Base-by-base conservation (phyloP, 2,888 invertebrate genomes). In the Euclidia mi region DNA sequence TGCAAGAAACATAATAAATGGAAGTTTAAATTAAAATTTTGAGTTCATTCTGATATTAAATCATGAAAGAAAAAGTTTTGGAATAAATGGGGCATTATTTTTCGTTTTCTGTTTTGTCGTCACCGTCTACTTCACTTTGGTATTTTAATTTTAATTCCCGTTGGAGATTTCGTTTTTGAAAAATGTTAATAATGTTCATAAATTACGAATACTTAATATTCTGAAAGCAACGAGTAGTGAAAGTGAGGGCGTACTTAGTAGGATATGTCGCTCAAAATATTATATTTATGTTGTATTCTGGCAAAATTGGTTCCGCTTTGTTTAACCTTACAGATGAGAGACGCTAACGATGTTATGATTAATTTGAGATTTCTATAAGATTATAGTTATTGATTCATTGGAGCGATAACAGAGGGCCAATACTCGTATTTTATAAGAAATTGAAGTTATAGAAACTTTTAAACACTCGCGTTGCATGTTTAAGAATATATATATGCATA, bases 231-330 rank as follows among this genome's bases (percentile, higher is more conserved):
- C n/a, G n/a, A n/a, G 4, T 20, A 61, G 68, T 42, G 68, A 71
- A 68, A 74, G 65, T 53, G 4, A n/a, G n/a, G n/a, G n/a, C n/a
- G n/a, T n/a, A n/a, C n/a, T n/a, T n/a, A n/a, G n/a, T n/a, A 40
- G 12, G 28, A 35, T 38, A 57, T 48, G 40, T 43, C 46, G 59
- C 42, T 17, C 37, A 32, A 50, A 56, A 61, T 48, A 55, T 40
- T 35, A 56, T 12, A 7, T 15, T 4, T 45, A 31, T 65, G 35
- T 51, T 28, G 37, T 53, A 34, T 56, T 37, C 20, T 18, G 34
- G n/a, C 11, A 37, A 61, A 68, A 63, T 71, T 68, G 41, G 65
- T 58, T 29, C 55, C 41, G 61, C 41, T 28, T 71, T 56, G 75
- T 73, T n/a, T 68, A 62, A 10, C 15, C n/a, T 40, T 41, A 18